Conservation (phyloP, 2,113 vertebrate species). For the Chlorocebus sabaeus region DNA sequence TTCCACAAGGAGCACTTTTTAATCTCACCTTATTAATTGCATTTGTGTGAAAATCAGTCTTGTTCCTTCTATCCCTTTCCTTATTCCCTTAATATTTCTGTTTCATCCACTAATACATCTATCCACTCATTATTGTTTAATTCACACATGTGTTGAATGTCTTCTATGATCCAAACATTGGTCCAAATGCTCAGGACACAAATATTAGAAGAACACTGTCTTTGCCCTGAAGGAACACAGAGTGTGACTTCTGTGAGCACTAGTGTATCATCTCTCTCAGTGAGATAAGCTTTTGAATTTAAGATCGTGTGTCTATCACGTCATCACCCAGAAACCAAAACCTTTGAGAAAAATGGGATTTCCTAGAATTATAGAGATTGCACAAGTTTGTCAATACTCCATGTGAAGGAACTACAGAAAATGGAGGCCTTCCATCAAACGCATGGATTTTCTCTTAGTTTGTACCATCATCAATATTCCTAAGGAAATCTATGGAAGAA, state of each 20-base stretch:
- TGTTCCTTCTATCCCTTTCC: background rate
- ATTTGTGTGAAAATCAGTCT: background rate
- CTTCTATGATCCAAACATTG: background rate
- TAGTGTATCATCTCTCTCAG: background rate
- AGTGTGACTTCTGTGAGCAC: background rate
- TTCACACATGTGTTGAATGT: background rate
- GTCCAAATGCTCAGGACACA: background rate
- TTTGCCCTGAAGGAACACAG: background rate
- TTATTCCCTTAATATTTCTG: background rate
- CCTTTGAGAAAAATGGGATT: background rate
- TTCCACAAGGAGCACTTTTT: background rate
- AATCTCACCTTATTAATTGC: background rate
- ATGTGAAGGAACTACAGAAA: background rate
- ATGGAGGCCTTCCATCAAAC: background rate
- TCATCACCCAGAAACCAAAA: background rate
- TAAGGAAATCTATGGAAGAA: conserved; percentile 3
- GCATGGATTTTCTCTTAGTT: background rate
- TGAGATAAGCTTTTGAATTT: background rate
- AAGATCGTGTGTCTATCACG: background rate
- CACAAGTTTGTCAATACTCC: background rate
- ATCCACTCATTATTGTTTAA: background rate
- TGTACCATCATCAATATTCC: background rate
- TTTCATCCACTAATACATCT: background rate
- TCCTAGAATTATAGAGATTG: background rate
- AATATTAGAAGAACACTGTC: background rate